A percentile compares a stretch with the other conserved stretches of the same genome.
Conservation (phyloP, 35 echinoderm and acorn worm species). For the Holothuria glaberrima region DNA sequence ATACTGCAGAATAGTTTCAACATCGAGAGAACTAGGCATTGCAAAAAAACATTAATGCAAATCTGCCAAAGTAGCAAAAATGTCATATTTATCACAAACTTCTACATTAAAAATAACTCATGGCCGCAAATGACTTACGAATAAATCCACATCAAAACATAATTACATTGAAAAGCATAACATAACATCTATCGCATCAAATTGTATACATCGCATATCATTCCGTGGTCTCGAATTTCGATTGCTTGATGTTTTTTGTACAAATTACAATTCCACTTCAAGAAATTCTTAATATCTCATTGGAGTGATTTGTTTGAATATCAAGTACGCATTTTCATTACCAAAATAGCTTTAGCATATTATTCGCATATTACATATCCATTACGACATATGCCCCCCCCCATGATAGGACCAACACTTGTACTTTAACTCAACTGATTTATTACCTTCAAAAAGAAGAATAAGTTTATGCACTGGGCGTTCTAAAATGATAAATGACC, state of each 20-base stretch:
- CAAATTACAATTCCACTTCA: no score
- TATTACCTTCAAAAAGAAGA: conserved; percentile 16
- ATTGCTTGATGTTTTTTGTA: no score
- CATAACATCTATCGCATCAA: not conserved
- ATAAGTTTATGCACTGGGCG: conserved; percentile 61
- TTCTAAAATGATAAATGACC: conserved; percentile 6
- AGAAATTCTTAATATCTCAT: no score
- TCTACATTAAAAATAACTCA: not conserved
- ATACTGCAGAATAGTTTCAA: conserved; percentile 6
- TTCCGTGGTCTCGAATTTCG: not conserved
- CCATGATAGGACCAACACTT: not conserved
- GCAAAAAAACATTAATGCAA: no score
- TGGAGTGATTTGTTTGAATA: not conserved
- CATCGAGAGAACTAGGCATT: not conserved
- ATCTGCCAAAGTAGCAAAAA: no score
- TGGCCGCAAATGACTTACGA: not conserved
- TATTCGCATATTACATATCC: not conserved
- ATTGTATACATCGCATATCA: not conserved
- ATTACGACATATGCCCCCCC: not conserved
- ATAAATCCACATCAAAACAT: not conserved
- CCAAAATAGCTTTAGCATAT: no score
- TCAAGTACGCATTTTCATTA: not conserved
- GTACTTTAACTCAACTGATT: conserved; percentile 12
- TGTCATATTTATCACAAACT: not conserved
- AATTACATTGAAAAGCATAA: not conserved